These are phyloP conservation scores for Epizoanthus ramosus DNA, from an alignment of 92 coral and sea anemone species.

Conservation along the genomic window DNA sequence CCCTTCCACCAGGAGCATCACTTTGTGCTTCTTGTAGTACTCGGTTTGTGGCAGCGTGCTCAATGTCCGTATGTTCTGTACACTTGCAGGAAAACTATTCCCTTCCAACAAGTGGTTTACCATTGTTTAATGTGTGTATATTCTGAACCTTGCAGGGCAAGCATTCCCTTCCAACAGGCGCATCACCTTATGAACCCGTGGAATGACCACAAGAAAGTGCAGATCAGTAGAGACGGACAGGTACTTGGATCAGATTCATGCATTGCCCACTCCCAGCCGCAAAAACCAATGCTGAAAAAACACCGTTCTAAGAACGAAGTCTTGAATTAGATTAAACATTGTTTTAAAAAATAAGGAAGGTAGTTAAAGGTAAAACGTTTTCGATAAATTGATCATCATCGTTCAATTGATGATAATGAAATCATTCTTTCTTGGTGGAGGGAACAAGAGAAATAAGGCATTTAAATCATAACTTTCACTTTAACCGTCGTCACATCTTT, in stretches of 20 bases:
- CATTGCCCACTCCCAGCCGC: no score
- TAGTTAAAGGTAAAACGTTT: no score
- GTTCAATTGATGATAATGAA: no score
- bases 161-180: constrained; percentile 93
- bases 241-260: constrained; percentile 37
- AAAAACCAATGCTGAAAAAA: no score
- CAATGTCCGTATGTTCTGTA: not conserved
- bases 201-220: constrained; percentile 98
- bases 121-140: constrained; percentile 3
- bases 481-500: not conserved
- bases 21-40: no score
- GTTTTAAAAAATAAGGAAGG: no score
- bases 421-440: no score
- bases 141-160: constrained; percentile 65
- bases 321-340: not conserved
- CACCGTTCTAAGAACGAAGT: not conserved
- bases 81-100: constrained; percentile 76
- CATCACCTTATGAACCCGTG: constrained; percentile 97
- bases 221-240: constrained; percentile 99
- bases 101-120: constrained; percentile 95
- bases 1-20: constrained; percentile 98
- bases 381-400: no score
- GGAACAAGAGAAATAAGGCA: not conserved
- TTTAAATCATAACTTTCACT: not conserved
- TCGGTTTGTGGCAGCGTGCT: no score